Evolutionary conservation across 2,113 vertebrate genomes (phyloP).

Genomic region (Mormyrus lacerda): DNA sequence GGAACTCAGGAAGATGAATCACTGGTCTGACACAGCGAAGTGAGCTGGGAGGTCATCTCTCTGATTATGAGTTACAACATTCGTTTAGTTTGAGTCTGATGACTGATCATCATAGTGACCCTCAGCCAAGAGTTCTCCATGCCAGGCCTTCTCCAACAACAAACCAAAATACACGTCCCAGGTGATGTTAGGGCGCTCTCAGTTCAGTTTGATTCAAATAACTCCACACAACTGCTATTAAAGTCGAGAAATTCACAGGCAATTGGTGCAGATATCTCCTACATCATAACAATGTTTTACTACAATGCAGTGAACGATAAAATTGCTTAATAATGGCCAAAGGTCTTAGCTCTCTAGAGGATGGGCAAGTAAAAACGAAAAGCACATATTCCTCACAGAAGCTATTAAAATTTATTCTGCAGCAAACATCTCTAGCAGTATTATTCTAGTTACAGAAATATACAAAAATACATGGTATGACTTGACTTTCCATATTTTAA

Average conservation of each 20-base stretch:
- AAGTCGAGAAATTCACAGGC: not conserved
- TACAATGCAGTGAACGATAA: not conserved
- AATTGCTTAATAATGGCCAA: not conserved
- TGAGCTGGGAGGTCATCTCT: not conserved
- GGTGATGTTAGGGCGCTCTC: not conserved
- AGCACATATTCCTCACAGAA: not conserved
- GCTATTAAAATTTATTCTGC: not conserved
- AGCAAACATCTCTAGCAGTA: not conserved
- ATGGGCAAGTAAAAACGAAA: not conserved
- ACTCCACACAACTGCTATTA: not conserved
- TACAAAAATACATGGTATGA: not conserved
- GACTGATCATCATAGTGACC: not conserved
- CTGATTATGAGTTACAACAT: not conserved
- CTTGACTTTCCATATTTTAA: not conserved
- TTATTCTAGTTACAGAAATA: not conserved
- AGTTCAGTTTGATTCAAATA: not conserved
- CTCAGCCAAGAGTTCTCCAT: not conserved
- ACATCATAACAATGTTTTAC: not conserved
- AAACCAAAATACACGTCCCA: not conserved
- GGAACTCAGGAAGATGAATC: not conserved
- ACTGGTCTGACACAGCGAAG: not conserved
- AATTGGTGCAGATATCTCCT: not conserved
- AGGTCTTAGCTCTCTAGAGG: not conserved
- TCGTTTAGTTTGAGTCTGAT: not conserved
- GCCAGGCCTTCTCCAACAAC: not conserved